Base-by-base conservation (phyloP, 2,888 invertebrate genomes). In the Dasysyrphus tricinctus region DNA sequence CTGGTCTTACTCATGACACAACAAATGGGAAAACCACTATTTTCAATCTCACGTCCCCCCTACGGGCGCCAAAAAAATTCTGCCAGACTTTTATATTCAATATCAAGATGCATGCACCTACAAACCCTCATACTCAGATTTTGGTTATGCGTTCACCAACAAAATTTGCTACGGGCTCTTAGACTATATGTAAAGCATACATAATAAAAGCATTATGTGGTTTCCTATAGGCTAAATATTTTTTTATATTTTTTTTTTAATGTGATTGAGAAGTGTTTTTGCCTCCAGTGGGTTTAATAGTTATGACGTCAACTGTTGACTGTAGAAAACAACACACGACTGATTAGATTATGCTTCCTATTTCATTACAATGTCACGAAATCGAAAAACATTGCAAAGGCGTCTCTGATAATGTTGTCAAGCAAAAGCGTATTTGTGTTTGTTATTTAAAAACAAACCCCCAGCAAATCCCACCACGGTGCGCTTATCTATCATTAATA, bases 291-390 rank as follows among this genome's bases (percentile, higher is more conserved):
- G 14, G 7, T 51, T 14, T 24, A 7, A 54, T 29, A n/a, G 8
- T 14, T 54, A 32, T 54, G 54, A 54, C 54, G 29, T 32, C 32
- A 54, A 8, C 14, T n/a, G 4, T 12, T 51, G 5, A 12, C 12
- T 51, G 14, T 51, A 24, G 24, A 54, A 54, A 54, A 54, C 54
- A 54, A 54, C 29, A 29, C 14, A 14, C 29, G 0, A 54, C 0
- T 24, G 61, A 61, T 61, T 42, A 61, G 39, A 39, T 14, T 59
- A 61, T 61, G 5, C 7, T 61, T 61, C 61, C 34, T 39, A 19
- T 61, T 24, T 61, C 8, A 54, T 32, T 32, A 54, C 54, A 29
- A 24, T 2, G 0, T 5, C 51, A 29, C 7, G 6, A 32, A n/a
- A n/a, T n/a, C n/a, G 12, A 14, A 54, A 54, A 6, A 32, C 6